Percentiles rank a stretch among this genome's conserved stretches.
These are phyloP conservation scores for Branchinecta lynchi DNA, from an alignment of 1,140 invertebrate species.

Conservation along the genomic window DNA sequence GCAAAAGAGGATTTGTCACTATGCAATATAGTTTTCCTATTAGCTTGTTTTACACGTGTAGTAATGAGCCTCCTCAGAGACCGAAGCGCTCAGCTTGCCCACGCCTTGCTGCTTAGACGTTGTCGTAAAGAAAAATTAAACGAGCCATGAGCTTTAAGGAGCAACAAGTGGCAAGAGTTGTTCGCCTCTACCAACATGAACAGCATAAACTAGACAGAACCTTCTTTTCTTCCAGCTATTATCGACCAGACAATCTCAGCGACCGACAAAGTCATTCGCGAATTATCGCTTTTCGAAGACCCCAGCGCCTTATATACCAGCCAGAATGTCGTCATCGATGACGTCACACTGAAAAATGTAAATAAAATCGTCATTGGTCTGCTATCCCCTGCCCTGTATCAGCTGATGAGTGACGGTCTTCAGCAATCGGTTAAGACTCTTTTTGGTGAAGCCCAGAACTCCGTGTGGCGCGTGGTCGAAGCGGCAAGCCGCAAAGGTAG, in stretches of 20 bases:
- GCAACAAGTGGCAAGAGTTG: too few relatives aligned
- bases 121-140: too few relatives aligned
- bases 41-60: too few relatives aligned
- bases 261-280: constrained; percentile 5
- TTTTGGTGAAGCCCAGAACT: constrained; percentile 69
- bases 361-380: constrained; percentile 28
- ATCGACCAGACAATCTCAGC: constrained; percentile 10
- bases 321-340: not conserved
- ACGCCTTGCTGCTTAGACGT: too few relatives aligned
- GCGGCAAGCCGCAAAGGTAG: constrained; percentile 66
- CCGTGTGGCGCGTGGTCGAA: constrained; percentile 73
- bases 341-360: not conserved
- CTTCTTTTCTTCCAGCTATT: constrained; percentile 1
- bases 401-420: constrained; percentile 63
- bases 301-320: not conserved
- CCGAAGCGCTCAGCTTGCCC: too few relatives aligned
- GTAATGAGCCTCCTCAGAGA: too few relatives aligned
- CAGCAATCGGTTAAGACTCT: constrained; percentile 62
- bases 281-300: not conserved
- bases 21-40: too few relatives aligned
- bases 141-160: too few relatives aligned
- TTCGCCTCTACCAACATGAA: too few relatives aligned
- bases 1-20: too few relatives aligned
- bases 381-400: constrained; percentile 66
- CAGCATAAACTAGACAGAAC: not conserved